Evolutionary conservation across 2,797 vertebrate species (phyloP), one percentile per base, ranked within the genome.

Genomic region (Hipposideros larvatus): DNA sequence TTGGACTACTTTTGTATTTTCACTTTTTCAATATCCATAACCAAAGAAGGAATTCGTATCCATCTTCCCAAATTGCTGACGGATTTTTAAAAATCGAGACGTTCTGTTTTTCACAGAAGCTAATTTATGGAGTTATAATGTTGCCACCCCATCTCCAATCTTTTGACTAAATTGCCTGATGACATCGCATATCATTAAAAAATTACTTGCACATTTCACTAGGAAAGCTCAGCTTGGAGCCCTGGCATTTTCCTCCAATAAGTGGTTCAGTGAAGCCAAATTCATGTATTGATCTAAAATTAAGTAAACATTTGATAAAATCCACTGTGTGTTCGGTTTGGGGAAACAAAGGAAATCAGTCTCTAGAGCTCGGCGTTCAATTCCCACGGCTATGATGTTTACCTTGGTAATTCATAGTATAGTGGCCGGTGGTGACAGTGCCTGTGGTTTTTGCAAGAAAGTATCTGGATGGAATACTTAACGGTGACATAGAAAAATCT

Each of bases 121-220:
- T 78, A 5, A 65, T 15, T 59, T 86, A 68, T 90, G 43, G 11
- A 18, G 37, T 90, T 21, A 68, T 91, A 95, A 82, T 63, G 91
- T 95, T 95, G 63, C 61, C 65, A 15, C 79, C 85, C 89, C 75
- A 28, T 34, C 61, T 71, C 87, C 51, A 68, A 10, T 87, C 57
- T 71, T 97, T 87, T 80, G 53, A 77, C 73, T 84, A 46, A 93
- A 97, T 94, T 96, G 96, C 94, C 97, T 93, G 97, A 63, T 89
- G 87, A 87, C 43, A 93, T 87, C 97, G 91, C 91, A 73, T 94
- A 75, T 71, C 96, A 96, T 97, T 97, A 57, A 96, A 96, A 96
- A 98, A 97, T 98, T 96, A 96, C 97, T 97, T 97, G 94, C 94
- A 87, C 96, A 93, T 97, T 98, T 94, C 63, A 24, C 93, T 93